These are phyloP conservation scores for Xiphorhynchus erythropygius DNA, from an alignment of 2,797 vertebrate genomes.

Conservation along the genomic window DNA sequence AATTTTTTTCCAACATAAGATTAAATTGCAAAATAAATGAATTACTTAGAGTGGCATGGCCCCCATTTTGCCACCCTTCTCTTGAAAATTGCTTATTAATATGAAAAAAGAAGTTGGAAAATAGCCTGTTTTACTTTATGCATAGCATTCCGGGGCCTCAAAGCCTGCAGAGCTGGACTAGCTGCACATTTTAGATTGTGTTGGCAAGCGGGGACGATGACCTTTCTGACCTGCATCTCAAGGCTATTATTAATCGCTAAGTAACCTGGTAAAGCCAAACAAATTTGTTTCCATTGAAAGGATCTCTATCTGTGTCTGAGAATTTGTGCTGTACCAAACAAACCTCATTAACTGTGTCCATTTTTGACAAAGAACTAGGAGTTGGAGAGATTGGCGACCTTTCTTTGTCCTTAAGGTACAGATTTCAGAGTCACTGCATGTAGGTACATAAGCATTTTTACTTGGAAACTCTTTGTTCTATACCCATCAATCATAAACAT, in stretches of 20 bases:
- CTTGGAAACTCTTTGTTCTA: slow-evolving; percentile 42
- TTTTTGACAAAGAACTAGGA: slow-evolving; percentile 84
- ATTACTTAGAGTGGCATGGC: slow-evolving; percentile 88
- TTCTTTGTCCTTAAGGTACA: slow-evolving; percentile 82
- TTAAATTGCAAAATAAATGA: slow-evolving; percentile 97
- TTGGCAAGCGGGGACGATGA: slow-evolving; percentile 81
- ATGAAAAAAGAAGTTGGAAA: slow-evolving; percentile 84
- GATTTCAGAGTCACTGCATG: slow-evolving; percentile 69
- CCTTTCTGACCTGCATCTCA: slow-evolving; percentile 90
- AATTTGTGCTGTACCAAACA: slow-evolving; percentile 94
- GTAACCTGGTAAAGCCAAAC: slow-evolving; percentile 99
- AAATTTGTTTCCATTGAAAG: slow-evolving; percentile 99
- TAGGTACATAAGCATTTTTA: slow-evolving; percentile 65
- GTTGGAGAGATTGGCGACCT: slow-evolving; percentile 81
- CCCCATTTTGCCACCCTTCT: slow-evolving; percentile 83
- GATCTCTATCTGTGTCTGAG: slow-evolving; percentile 97
- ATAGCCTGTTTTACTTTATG: slow-evolving; percentile 78
- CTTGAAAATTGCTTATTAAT: slow-evolving; percentile 89
- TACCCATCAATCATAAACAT: slow-evolving; percentile 33
- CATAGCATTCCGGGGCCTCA: slow-evolving; percentile 66
- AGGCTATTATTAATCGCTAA: slow-evolving; percentile 97
- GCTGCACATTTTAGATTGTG: slow-evolving; percentile 76
- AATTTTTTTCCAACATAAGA: slow-evolving; percentile 85
- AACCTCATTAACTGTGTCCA: slow-evolving; percentile 97
- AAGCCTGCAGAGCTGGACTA: slow-evolving; percentile 53